Evolutionary conservation across 2,113 vertebrate genomes (phyloP), one percentile per base, ranked within the genome.

Genomic region (Sinosuthora webbiana): DNA sequence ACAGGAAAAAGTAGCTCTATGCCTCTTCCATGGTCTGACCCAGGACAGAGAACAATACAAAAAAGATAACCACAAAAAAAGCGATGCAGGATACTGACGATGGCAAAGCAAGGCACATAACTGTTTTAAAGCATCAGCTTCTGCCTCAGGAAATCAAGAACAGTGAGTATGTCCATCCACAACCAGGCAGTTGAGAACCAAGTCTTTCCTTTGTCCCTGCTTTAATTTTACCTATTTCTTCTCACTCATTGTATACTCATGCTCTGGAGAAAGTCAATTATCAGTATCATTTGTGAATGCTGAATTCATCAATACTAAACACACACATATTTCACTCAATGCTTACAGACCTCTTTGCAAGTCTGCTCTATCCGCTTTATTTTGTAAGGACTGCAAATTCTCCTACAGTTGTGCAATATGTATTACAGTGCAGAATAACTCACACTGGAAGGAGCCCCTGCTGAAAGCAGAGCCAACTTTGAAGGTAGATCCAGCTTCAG

Each of bases 221-320:
- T 82, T 92, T 41, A 47, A 25, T 85, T 85, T 79, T 35, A 69
- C 11, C 4, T 24, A 23, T 31, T 77, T 82, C 14, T 73, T 89
- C 73, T 87, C 23, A 57, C 4, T 49, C 9, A 7, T 1, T 41
- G 7, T 33, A 63, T 15, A 56, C 10, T 35, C 0, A 0, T 8
- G 6, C 41, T 79, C 39, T 19, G 7, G n/a, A 81, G 16, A n/a
- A 80, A 67, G 31, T 59, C 25, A 77, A 5, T 35, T 41, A 77
- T 25, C 69, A 79, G 30, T 25, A 55, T 20, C 1, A 28, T 63
- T 31, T 59, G 15, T 33, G 23, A 6, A 3, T 49, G 83, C 0
- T 44, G 62, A 80, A 73, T 42, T 77, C 12, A 87, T 49, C 37
- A 35, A 28, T 52, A 39, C 10, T 42, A 75, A 82, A 79, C 13